Evolutionary conservation across 2,797 vertebrate genomes (phyloP).

Genomic region (Scomberomorus guttatus): DNA sequence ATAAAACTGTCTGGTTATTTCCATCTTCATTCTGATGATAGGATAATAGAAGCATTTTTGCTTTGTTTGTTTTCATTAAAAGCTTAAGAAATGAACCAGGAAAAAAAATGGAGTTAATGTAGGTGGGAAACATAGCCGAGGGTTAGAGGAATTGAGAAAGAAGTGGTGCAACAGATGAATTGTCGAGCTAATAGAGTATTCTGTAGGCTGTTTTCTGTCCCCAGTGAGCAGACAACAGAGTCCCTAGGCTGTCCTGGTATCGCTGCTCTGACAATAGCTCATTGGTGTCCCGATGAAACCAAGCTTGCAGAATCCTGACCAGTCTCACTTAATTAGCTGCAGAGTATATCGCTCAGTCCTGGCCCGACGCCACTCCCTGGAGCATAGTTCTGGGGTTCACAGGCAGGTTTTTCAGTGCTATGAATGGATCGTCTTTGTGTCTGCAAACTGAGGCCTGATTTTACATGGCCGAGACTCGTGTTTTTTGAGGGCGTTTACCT

Average conservation of each 20-base stretch:
- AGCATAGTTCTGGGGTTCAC: slow-evolving; percentile 86
- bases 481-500: slow-evolving; percentile 86
- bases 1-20: slow-evolving; percentile 67
- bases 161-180: slow-evolving; percentile 44
- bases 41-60: slow-evolving; percentile 54
- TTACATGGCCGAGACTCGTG: slow-evolving; percentile 84
- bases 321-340: slow-evolving; percentile 83
- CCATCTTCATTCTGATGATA: slow-evolving; percentile 49
- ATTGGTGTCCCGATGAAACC: slow-evolving; percentile 80
- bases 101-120: slow-evolving; percentile 34
- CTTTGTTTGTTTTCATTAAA: slow-evolving; percentile 57
- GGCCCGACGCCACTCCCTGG: slow-evolving; percentile 82
- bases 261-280: slow-evolving; percentile 72
- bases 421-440: slow-evolving; percentile 89
- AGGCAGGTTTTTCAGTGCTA: slow-evolving; percentile 82
- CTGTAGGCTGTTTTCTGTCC: slow-evolving; percentile 42
- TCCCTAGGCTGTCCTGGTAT: slow-evolving; percentile 57
- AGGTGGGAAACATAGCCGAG: slow-evolving; percentile 29
- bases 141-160: slow-evolving; percentile 7
- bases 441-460: slow-evolving; percentile 86
- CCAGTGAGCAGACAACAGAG: slow-evolving; percentile 53
- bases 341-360: slow-evolving; percentile 75
- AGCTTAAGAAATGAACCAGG: slow-evolving; percentile 39
- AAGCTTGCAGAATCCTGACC: slow-evolving; percentile 73
- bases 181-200: slow-evolving; percentile 43